Base-by-base conservation (phyloP, 2,888 invertebrate species). In the Theretra japonica region DNA sequence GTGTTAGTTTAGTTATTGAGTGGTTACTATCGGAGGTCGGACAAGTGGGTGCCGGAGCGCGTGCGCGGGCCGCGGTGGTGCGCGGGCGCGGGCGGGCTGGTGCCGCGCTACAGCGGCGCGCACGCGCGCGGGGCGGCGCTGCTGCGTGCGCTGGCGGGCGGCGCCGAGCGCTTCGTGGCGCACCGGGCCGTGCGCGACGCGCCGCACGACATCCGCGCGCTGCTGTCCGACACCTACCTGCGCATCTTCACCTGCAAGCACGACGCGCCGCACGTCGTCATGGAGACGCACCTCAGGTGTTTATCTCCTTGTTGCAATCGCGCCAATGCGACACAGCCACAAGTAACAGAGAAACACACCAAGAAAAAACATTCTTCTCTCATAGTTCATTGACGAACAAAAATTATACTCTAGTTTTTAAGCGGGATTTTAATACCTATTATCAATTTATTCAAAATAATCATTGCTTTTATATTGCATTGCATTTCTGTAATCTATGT, bases 121-220 rank as follows among this genome's bases (percentile, higher is more conserved):
- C 82, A 82, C 74, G 97, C 97, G 70, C 96, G 96, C 75, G 98
- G 98, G 8, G 98, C 98, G 84, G 97, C 85, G 78, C 85, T 91
- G 82, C 95, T 99, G 74, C 96, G 96, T 88, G 95, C 95, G 75
- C 96, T 97, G 76, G 97, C 97, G 86, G 95, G 95, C 75, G 92
- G 96, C 70, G 89, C 93, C 23, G 98, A 98, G 93, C 95, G 93
- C 92, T 96, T 98, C 82, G 96, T 99, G 80, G 97, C 97, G 7
- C 97, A 97, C 89, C 98, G 98, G 86, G 95, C 96, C 79, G 92
- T 98, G 77, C 96, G 97, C 74, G 96, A 95, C 83, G 96, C 96
- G 74, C 95, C 96, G 70, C 97, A 97, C 88, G 98, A 98, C 91
- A 95, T 98, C 80, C 96, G 97, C 82, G 97, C 97, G 78, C 95